phyloP scores from a whole-genome alignment of 2,888 invertebrate species.

The Timandra comae region DNA sequence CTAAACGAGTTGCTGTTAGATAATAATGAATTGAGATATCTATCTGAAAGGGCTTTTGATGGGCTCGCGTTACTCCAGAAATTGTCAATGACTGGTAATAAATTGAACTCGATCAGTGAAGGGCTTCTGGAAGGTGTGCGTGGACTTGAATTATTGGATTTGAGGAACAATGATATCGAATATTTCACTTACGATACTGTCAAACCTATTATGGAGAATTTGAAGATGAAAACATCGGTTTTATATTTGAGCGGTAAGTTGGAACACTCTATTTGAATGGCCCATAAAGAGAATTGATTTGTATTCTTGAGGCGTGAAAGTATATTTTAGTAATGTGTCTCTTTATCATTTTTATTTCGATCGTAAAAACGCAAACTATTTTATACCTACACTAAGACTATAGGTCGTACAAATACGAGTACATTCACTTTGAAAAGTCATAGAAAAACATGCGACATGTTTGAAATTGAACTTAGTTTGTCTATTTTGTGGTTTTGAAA shows the following conservation, averaged over 20 bases:
- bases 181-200: constrained; percentile 85
- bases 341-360: too few relatives aligned
- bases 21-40: constrained; percentile 82
- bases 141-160: constrained; percentile 84
- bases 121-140: constrained; percentile 85
- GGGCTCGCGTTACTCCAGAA: constrained; percentile 84
- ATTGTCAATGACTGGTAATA: constrained; percentile 86
- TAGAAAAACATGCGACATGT: too few relatives aligned
- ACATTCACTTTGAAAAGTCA: too few relatives aligned
- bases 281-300: too few relatives aligned
- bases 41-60: constrained; percentile 86
- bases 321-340: too few relatives aligned
- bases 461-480: too few relatives aligned
- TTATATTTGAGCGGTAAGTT: constrained; percentile 65
- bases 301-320: too few relatives aligned
- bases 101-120: constrained; percentile 82
- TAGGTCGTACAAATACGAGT: too few relatives aligned
- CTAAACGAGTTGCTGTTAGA: constrained; percentile 83
- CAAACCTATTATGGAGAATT: constrained; percentile 84
- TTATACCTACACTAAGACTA: too few relatives aligned
- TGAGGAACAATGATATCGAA: constrained; percentile 86
- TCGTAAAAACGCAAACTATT: too few relatives aligned
- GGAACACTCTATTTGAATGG: too few relatives aligned
- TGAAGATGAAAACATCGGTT: constrained; percentile 75
- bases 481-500: too few relatives aligned